These are phyloP conservation scores for Philereme transversata DNA, from an alignment of 2,888 invertebrate species.

Conservation along the genomic window DNA sequence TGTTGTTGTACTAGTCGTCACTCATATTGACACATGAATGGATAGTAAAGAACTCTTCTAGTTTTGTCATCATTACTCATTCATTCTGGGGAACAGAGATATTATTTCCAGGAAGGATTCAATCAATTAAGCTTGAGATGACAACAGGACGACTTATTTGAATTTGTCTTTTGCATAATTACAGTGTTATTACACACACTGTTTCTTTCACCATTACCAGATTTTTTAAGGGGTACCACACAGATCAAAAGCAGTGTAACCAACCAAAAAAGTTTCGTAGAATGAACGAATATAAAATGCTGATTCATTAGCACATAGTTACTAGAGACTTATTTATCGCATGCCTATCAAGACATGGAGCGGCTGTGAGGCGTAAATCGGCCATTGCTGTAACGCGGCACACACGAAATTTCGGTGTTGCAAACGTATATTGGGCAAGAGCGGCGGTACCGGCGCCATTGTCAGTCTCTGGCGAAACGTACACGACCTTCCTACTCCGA, in stretches of 20 bases:
- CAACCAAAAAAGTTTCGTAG: too few relatives aligned
- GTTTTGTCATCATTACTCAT: constrained; percentile 25
- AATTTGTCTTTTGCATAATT: constrained; percentile 1
- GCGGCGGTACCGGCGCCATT: constrained; percentile 70
- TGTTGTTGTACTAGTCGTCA: constrained; percentile 8
- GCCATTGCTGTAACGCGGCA: constrained; percentile 70
- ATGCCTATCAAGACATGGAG: constrained; percentile 29
- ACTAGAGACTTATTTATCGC: constrained; percentile 15
- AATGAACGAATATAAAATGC: not conserved
- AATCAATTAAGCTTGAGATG: not conserved
- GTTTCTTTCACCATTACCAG: too few relatives aligned
- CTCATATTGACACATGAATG: constrained; percentile 28
- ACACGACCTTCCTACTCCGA: constrained; percentile 76
- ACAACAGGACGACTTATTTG: not conserved
- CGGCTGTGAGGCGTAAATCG: constrained; percentile 51
- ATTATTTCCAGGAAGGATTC: constrained; percentile 11
- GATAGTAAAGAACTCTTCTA: constrained; percentile 14
- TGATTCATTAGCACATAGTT: constrained; percentile 16
- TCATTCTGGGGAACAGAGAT: constrained; percentile 6
- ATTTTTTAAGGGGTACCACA: too few relatives aligned
- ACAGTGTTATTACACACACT: too few relatives aligned
- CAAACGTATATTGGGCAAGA: constrained; percentile 75
- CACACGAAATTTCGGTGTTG: constrained; percentile 81
- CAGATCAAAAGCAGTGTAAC: too few relatives aligned
- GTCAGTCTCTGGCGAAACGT: constrained; percentile 78